Conservation (phyloP, 2,113 vertebrate genomes). For the Carollia perspicillata region DNA sequence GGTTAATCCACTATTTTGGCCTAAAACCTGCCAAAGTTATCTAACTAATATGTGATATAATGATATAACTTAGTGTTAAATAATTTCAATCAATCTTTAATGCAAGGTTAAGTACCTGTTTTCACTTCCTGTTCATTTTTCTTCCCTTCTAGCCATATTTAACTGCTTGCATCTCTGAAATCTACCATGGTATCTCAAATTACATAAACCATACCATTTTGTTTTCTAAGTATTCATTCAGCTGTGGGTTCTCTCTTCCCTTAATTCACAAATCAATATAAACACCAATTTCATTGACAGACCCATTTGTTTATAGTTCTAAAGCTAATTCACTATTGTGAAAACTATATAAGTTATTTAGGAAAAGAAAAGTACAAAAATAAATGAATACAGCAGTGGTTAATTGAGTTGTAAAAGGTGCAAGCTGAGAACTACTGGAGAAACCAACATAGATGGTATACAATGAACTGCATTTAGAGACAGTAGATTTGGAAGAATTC, state of each 20-base stretch:
- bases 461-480: not conserved
- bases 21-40: not conserved
- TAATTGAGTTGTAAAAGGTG: not conserved
- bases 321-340: not conserved
- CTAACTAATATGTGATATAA: not conserved
- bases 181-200: not conserved
- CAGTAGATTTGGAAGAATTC: not conserved
- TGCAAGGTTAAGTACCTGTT: not conserved
- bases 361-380: not conserved
- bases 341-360: not conserved
- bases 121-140: not conserved
- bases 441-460: not conserved
- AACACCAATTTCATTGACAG: not conserved
- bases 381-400: not conserved
- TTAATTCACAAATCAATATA: not conserved
- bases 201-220: not conserved
- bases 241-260: not conserved
- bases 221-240: not conserved
- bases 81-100: not conserved
- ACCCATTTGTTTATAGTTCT: not conserved
- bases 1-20: not conserved
- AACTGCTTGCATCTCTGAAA: not conserved
- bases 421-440: not conserved
- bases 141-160: not conserved
- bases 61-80: not conserved